Base-by-base conservation (phyloP, 2,113 vertebrate species). In the Coryphaenoides rupestris region DNA sequence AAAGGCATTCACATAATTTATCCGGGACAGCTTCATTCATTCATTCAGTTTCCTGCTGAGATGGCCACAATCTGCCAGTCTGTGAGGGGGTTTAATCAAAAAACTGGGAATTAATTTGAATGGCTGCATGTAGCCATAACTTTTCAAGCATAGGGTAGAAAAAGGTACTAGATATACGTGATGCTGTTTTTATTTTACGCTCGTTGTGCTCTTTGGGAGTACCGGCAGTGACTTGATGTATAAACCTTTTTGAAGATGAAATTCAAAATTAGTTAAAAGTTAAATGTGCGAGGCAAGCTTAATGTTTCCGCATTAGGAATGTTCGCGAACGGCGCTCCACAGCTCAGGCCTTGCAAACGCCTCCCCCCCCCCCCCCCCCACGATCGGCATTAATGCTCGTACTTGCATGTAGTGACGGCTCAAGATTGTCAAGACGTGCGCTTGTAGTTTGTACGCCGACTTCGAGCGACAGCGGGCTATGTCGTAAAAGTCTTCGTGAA, bases 161-260 rank as follows among this genome's bases (percentile, higher is more conserved):
- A n/a, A 84, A 83, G 87, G 87, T 89, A 89, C 86, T 78, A 19
- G 28, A 19, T 60, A 66, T 24, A 57, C 47, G 58, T 78, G 24
- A 86, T 82, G 87, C 84, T 86, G 75, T 84, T 83, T 80, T 77
- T 63, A 61, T 65, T 69, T 28, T 57, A 24, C n/a, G n/a, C n/a
- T n/a, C n/a, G n/a, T 40, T 17, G 17, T 82, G 78, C 73, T 73
- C 69, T 85, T n/a, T 81, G 61, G 46, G 76, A 62, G 22, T 64
- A 82, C 81, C 63, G 7, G 70, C 74, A 72, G 55, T 55, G 57
- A 67, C 54, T 72, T 62, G 62, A 74, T 81, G 69, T 87, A 67
- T 75, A 72, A 60, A 71, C 26, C 55, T 79, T 71, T 68, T 73
- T 53, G 21, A 77, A 76, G 19, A 40, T 33, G 17, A 60, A 60